Evolutionary conservation across 1,140 invertebrate species (phyloP).

Genomic region (Camponotus floridanus): DNA sequence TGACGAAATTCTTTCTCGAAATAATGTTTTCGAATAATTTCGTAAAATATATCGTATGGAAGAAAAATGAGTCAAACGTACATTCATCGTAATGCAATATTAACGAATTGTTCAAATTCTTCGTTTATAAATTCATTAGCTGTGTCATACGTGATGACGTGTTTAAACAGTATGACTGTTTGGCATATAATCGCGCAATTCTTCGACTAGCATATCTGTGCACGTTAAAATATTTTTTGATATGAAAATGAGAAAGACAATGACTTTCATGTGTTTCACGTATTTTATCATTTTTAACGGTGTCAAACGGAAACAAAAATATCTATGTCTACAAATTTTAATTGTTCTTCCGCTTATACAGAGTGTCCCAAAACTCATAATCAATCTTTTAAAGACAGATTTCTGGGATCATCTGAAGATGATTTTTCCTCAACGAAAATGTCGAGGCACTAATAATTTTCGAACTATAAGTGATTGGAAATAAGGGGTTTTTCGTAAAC

Average conservation of each 20-base stretch:
- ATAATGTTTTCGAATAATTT: background rate
- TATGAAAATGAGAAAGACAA: background rate
- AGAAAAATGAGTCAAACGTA: background rate
- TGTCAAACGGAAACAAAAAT: background rate
- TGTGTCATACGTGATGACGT: background rate
- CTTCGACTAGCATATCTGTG: background rate
- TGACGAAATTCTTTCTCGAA: background rate
- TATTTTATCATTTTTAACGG: slow-evolving; percentile 10
- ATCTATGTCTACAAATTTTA: slow-evolving; percentile 2
- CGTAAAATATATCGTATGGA: too few species aligned
- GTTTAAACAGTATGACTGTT: background rate
- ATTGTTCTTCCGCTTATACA: slow-evolving; percentile 1
- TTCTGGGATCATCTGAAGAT: too few species aligned
- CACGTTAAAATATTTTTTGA: background rate
- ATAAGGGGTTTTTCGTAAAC: too few species aligned
- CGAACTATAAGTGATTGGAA: too few species aligned
- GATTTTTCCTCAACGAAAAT: too few species aligned
- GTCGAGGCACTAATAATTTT: too few species aligned
- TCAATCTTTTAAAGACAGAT: too few species aligned
- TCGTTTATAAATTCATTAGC: slow-evolving; percentile 18
- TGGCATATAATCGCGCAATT: background rate
- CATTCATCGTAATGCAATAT: background rate
- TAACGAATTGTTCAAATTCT: background rate
- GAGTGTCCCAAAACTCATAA: too few species aligned
- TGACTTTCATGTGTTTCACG: background rate